These are phyloP conservation scores for Drosophila trichaetosa DNA, from an alignment of 2,888 invertebrate genomes.

Conservation along the genomic window DNA sequence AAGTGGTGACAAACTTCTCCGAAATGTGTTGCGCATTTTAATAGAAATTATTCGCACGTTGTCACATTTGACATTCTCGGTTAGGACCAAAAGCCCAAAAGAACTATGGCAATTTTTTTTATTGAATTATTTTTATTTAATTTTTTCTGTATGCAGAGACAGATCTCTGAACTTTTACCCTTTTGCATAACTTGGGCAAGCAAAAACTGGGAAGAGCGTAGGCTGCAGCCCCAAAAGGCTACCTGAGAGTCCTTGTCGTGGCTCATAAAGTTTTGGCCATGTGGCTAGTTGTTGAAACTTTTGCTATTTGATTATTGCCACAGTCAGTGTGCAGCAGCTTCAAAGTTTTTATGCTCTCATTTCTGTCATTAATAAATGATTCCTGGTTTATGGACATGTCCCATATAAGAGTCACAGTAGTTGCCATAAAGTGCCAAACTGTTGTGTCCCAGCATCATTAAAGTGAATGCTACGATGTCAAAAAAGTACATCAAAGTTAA, in stretches of 20 bases:
- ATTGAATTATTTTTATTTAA: slow-evolving; percentile 68
- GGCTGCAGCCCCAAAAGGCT: slow-evolving; percentile 9
- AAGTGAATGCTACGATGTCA: not conserved
- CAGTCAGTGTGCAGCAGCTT: slow-evolving; percentile 9
- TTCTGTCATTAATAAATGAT: slow-evolving; percentile 65
- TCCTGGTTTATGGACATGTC: slow-evolving; percentile 19
- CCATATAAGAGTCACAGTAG: not conserved
- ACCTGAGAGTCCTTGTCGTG: slow-evolving; percentile 5
- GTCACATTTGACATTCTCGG: slow-evolving; percentile 24
- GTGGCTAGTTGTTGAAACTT: slow-evolving; percentile 53
- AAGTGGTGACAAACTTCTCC: slow-evolving; percentile 53
- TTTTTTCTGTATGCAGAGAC: slow-evolving; percentile 2
- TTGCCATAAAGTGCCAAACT: slow-evolving; percentile 11
- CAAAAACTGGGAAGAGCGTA: slow-evolving; percentile 11
- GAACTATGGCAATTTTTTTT: slow-evolving; percentile 24
- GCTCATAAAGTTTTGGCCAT: slow-evolving; percentile 38
- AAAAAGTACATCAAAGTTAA: slow-evolving; percentile 19
- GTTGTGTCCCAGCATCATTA: slow-evolving; percentile 18
- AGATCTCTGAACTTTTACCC: slow-evolving; percentile 5
- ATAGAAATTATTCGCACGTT: slow-evolving; percentile 60
- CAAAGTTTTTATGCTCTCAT: slow-evolving; percentile 48
- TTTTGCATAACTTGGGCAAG: slow-evolving; percentile 28
- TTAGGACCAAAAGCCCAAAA: slow-evolving; percentile 21
- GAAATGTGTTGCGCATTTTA: slow-evolving; percentile 64
- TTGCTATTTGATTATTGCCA: slow-evolving; percentile 52